Base-by-base conservation (phyloP, 2,113 vertebrate genomes). In the Triplophysa dalaica region DNA sequence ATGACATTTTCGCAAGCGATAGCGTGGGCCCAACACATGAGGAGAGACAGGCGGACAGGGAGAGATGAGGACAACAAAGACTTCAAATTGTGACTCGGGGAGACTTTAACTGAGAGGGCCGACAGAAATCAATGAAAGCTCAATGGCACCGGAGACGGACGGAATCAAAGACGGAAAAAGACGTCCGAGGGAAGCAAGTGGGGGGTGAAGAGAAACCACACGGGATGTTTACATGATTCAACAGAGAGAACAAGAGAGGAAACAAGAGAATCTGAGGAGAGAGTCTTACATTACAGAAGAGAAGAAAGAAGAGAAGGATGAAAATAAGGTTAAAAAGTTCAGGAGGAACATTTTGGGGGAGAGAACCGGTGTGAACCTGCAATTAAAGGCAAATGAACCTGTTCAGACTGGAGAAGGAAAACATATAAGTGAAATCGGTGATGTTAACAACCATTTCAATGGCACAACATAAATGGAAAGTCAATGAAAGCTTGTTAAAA, bases 261-360 rank as follows among this genome's bases (percentile, higher is more conserved):
- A 70, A 79, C 64, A 75, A 77, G 81, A 86, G 77, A 82, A 85
- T 85, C 86, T 81, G 81, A 81, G 70, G 52, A 67, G 75, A 65
- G 70, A 82, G 76, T 80, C 82, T 86, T 82, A 75, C 82, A 85
- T 86, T 86, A 87, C 86, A 82, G 70, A 16, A 62, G 33, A 43
- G 69, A 74, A 60, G 52, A 70, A 65, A 68, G 58, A 75, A 22
- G 84, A 86, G 83, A 86, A 84, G 80, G 85, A 87, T 81, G 85
- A 88, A 85, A 68, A 82, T 81, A 38, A 83, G 68, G 84, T 64
- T 64, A 79, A 70, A 69, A 79, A 67, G 17, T 68, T 81, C 54
- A 61, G 56, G 56, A 43, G 45, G 73, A 76, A 64, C 65, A 58
- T 61, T 68, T 75, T 33, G 64, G 48, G 33, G 38, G 38, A 45